Conservation (phyloP, 64 coral and sea anemone genomes). For the Exaiptasia diaphana region DNA sequence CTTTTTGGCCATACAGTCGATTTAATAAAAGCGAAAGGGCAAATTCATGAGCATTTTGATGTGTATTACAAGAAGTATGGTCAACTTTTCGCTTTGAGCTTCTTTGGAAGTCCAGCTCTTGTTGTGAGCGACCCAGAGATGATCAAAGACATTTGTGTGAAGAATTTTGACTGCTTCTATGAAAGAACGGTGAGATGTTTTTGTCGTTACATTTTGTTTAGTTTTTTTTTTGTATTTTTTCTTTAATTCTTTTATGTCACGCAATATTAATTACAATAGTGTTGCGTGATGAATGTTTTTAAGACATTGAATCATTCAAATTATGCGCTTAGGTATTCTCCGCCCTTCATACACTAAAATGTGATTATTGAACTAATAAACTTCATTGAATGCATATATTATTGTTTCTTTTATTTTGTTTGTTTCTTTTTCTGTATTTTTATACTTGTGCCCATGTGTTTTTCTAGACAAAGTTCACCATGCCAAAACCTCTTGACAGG, state of each 20-base stretch:
- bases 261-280: no score
- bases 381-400: not conserved
- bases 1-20: not conserved
- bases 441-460: no score
- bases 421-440: not conserved
- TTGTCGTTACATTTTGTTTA: no score
- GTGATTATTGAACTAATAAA: not conserved
- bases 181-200: conserved; percentile 41
- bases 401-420: no score
- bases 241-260: no score
- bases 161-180: conserved; percentile 21
- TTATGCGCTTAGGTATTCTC: no score
- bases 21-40: not conserved
- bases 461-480: conserved; percentile 1
- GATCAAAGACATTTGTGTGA: conserved; percentile 28
- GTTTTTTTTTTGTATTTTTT: no score
- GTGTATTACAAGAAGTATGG: conserved; percentile 42
- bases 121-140: conserved; percentile 34
- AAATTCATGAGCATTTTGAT: conserved; percentile 18
- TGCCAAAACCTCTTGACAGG: conserved; percentile 16
- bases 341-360: no score
- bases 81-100: not conserved
- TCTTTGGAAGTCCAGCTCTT: conserved; percentile 1
- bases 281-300: no score
- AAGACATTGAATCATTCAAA: no score